phyloP scores from a whole-genome alignment of 1,140 invertebrate genomes.

The Zaprionus capensis region DNA sequence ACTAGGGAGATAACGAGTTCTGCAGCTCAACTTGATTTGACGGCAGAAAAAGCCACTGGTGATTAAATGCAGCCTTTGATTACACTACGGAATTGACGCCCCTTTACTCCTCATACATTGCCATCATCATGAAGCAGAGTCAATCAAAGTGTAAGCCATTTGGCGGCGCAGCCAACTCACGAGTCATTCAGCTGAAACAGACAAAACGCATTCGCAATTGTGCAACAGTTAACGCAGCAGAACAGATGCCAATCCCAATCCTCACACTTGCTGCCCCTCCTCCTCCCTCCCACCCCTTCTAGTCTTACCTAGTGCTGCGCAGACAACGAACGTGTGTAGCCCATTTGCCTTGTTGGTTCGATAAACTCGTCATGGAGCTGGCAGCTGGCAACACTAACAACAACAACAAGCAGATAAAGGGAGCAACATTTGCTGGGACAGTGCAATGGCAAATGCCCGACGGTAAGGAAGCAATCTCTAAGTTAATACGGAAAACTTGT shows the following conservation, averaged over 20 bases:
- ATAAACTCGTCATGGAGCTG: conserved; percentile 61
- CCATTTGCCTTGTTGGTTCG: conserved; percentile 71
- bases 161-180: conserved; percentile 25
- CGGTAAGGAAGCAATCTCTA: conserved; percentile 61
- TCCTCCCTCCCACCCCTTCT: neutral
- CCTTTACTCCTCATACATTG: neutral
- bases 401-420: conserved; percentile 25
- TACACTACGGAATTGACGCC: neutral
- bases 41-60: neutral
- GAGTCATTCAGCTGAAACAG: conserved; percentile 30
- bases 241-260: conserved; percentile 7
- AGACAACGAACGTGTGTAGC: conserved; percentile 12
- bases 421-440: conserved; percentile 49
- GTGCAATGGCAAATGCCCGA: conserved; percentile 62
- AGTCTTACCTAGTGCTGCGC: neutral
- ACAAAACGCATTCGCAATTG: conserved; percentile 43
- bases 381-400: conserved; percentile 21
- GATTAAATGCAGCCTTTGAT: neutral
- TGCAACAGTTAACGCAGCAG: conserved; percentile 42
- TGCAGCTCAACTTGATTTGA: neutral
- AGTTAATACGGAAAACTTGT: conserved; percentile 77
- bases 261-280: neutral
- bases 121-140: conserved; percentile 2
- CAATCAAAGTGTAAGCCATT: conserved; percentile 27
- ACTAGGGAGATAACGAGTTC: neutral